phyloP scores from a whole-genome alignment of 2,888 invertebrate species.

The Tetanocera ferruginea region DNA sequence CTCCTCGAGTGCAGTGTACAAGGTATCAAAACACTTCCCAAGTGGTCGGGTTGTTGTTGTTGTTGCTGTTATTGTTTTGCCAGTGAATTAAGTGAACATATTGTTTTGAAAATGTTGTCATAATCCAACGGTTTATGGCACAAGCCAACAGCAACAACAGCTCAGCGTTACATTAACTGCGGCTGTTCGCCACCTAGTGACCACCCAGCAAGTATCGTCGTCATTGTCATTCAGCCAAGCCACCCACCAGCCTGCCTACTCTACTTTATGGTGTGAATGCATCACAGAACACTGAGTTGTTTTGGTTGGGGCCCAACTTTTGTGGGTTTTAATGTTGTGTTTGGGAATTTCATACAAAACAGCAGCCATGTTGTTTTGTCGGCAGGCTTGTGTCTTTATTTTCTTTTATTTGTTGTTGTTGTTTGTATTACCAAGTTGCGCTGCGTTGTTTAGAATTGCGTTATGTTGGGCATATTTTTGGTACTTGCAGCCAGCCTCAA shows the following conservation, averaged over 20 bases:
- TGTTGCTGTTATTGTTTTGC: neutral
- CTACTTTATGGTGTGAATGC: slow-evolving; percentile 2
- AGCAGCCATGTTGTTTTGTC: slow-evolving; percentile 2
- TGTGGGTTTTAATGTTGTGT: slow-evolving; percentile 19
- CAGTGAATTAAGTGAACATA: neutral
- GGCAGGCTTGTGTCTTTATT: neutral
- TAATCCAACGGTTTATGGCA: neutral
- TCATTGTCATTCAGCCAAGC: neutral
- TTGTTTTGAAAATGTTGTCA: slow-evolving; percentile 14
- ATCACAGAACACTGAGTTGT: neutral
- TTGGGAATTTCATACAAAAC: slow-evolving; percentile 28
- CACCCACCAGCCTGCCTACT: neutral
- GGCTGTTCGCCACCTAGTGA: neutral
- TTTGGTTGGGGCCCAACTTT: neutral
- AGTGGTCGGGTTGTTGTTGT: neutral
- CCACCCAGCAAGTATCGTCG: neutral
- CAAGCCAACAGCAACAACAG: neutral
- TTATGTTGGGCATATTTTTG: no score
- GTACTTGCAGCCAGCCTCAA: no score
- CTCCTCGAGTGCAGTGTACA: no score
- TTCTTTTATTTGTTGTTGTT: neutral
- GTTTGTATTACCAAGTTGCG: neutral
- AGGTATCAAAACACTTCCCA: no score
- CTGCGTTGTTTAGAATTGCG: no score
- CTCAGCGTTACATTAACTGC: neutral